Evolutionary conservation across 1,140 invertebrate genomes (phyloP), one percentile per base, ranked within the genome.

Genomic region (Holcopasites calliopsidis): DNA sequence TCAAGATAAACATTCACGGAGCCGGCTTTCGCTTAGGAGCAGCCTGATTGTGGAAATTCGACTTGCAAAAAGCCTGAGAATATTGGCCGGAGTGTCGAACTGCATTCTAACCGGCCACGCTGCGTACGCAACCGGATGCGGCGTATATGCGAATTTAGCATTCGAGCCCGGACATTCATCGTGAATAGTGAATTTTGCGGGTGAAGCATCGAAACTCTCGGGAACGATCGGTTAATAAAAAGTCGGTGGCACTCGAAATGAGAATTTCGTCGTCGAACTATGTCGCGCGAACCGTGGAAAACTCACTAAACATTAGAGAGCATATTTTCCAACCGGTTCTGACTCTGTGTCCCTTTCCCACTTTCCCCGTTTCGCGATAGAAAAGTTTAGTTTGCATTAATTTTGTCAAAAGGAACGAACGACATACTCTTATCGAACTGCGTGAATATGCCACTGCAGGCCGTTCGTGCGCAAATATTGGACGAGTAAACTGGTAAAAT

Each of bases 41-140:
- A 33, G 70, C n/a, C 65, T 65, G 61, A 65, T 65, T 65, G 71
- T 74, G 23, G 55, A 74, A 74, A 74, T 74, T 55, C 71, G 71
- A 74, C 65, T 74, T 74, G 71, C 71, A 66, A 74, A 72, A 65
- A 7, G 26, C 58, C 10, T n/a, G 28, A 0, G 49, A 74, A 66
- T 74, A 74, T 74, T 65, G 71, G n/a, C 21, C 33, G 38, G 23
- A 6, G 1, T 13, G 8, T 11, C 42, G 23, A 50, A 62, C n/a
- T 35, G 33, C 18, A 26, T 31, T 52, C 33, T 26, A 16, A 61
- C 68, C 42, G 31, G 11, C 6, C 50, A 65, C 54, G 65, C 54
- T 55, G 61, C 71, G 61, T 54, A 55, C 71, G 71, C 71, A 66
- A 28, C 21, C 35, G 16, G 13, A 66, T 62, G 58, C 21, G 8